Percentiles rank a stretch among this genome's conserved stretches.
These are phyloP conservation scores for Hippoglossus hippoglossus DNA, from an alignment of 2,797 vertebrate species.

Conservation along the genomic window DNA sequence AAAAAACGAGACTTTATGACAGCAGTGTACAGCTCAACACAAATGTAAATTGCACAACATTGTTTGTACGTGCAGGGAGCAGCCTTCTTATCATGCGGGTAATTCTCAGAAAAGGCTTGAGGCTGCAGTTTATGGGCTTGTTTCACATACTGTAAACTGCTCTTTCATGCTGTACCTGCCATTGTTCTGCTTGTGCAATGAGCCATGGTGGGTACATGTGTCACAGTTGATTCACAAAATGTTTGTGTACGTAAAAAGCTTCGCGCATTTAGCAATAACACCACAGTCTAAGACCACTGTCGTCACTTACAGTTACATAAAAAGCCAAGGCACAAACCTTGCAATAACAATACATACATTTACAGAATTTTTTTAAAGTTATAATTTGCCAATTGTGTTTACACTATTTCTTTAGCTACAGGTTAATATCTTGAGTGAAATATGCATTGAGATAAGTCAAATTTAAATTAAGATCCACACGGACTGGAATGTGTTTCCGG, in stretches of 20 bases:
- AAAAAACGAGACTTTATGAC: background rate
- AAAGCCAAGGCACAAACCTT: too few relatives aligned
- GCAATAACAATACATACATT: too few relatives aligned
- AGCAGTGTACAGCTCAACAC: background rate
- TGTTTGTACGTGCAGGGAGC: background rate
- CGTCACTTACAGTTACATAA: background rate
- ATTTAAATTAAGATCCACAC: too few relatives aligned
- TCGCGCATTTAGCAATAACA: background rate
- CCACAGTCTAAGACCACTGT: background rate
- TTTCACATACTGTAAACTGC: conserved; percentile 23
- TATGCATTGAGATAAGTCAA: too few relatives aligned
- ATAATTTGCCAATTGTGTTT: too few relatives aligned
- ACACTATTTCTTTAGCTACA: too few relatives aligned
- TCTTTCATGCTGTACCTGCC: conserved; percentile 16
- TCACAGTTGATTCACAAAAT: conserved; percentile 5
- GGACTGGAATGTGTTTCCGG: background rate
- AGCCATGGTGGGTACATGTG: background rate
- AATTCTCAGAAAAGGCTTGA: conserved; percentile 29
- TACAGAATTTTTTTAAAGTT: too few relatives aligned
- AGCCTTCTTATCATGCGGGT: conserved; percentile 28
- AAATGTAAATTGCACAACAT: background rate
- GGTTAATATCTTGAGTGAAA: too few relatives aligned
- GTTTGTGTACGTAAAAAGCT: too few relatives aligned
- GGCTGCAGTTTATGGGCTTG: conserved; percentile 51
- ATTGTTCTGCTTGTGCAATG: conserved; percentile 1